A percentile compares a stretch with the other conserved stretches of the same genome.
These are phyloP conservation scores for Panagrolaimus sp. DNA, from an alignment of 1,140 invertebrate genomes.

Conservation along the genomic window DNA sequence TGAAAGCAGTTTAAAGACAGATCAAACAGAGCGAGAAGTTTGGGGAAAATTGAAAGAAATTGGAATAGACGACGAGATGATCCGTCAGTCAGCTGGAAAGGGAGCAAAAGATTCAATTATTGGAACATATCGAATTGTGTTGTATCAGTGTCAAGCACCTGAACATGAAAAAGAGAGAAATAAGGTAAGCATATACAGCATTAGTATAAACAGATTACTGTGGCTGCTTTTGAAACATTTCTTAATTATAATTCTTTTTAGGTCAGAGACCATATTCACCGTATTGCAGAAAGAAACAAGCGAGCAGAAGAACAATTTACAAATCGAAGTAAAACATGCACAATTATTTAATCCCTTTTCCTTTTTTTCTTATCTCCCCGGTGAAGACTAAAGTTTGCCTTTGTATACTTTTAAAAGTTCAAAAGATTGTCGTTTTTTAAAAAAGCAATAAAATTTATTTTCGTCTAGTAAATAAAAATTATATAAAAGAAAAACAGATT, in stretches of 20 bases:
- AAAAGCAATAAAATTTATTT: constrained; percentile 5
- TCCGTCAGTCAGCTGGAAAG: constrained; percentile 42
- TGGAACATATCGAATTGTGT: constrained; percentile 53
- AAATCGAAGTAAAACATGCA: constrained; percentile 45
- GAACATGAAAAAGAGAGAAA: constrained; percentile 43
- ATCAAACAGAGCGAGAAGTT: constrained; percentile 36
- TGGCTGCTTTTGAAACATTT: background rate
- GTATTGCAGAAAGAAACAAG: constrained; percentile 25
- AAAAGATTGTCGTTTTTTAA: background rate
- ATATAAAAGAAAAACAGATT: no score
- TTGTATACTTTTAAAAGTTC: no score
- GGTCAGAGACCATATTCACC: constrained; percentile 42
- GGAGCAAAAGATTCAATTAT: constrained; percentile 49
- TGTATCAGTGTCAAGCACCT: constrained; percentile 45
- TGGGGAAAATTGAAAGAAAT: constrained; percentile 45
- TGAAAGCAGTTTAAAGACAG: constrained; percentile 40
- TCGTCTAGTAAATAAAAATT: background rate
- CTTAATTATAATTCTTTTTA: constrained; percentile 27
- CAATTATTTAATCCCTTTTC: constrained; percentile 30
- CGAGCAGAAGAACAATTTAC: constrained; percentile 37
- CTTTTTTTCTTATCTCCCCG: background rate
- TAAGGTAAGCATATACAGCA: constrained; percentile 36
- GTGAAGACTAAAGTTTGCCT: background rate
- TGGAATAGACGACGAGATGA: constrained; percentile 52
- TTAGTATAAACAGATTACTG: constrained; percentile 11